Conservation (phyloP, 2,888 invertebrate species). For the Xiphydria camelus region DNA sequence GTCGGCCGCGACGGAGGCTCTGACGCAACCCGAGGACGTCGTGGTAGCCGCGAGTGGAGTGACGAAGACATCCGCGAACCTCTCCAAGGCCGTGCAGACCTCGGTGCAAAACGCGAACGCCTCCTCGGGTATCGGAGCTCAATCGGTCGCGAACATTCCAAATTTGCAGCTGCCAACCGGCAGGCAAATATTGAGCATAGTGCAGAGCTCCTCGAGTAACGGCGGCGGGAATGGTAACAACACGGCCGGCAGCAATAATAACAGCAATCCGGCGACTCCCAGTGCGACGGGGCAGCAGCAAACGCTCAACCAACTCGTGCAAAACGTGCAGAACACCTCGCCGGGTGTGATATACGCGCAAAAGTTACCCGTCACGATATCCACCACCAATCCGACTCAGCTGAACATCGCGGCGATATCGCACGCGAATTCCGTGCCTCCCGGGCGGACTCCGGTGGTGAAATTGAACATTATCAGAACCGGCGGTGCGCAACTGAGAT, state of each 20-base stretch:
- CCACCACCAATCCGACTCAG: constrained; percentile 51
- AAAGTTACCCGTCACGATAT: constrained; percentile 68
- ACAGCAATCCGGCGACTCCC: constrained; percentile 20
- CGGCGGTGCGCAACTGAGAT: constrained; percentile 34
- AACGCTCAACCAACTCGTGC: constrained; percentile 49
- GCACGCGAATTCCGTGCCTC: constrained; percentile 41
- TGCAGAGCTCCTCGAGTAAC: constrained; percentile 43
- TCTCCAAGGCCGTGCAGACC: constrained; percentile 57
- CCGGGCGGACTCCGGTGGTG: constrained; percentile 51
- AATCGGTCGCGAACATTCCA: constrained; percentile 46
- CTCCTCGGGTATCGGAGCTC: constrained; percentile 39
- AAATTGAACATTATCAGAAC: constrained; percentile 52
- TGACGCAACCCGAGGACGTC: constrained; percentile 34
- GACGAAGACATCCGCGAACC: constrained; percentile 39
- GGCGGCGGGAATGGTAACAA: too few species aligned
- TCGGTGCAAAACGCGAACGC: constrained; percentile 39
- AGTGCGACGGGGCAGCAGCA: constrained; percentile 30
- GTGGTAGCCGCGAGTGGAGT: constrained; percentile 27
- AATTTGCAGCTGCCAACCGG: constrained; percentile 43
- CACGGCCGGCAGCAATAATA: constrained; percentile 26
- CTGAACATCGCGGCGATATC: constrained; percentile 51
- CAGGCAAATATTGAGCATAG: constrained; percentile 50
- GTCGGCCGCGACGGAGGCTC: constrained; percentile 25
- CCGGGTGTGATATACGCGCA: constrained; percentile 72
- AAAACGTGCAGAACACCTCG: constrained; percentile 38